Evolutionary conservation across 2,888 invertebrate species (phyloP).

Genomic region (Unio pictorum): DNA sequence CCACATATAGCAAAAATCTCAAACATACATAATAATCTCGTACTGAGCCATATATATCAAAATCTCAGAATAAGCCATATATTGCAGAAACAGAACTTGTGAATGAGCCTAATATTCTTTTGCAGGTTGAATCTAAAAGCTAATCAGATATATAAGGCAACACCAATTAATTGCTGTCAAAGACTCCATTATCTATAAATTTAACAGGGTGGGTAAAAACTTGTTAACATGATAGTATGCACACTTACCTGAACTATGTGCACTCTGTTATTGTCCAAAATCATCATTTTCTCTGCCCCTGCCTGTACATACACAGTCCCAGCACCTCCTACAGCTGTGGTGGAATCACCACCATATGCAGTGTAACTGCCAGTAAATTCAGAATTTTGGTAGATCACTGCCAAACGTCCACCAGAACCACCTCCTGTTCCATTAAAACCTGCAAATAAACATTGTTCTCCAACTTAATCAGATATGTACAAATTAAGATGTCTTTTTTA

Average conservation of each 20-base stretch:
- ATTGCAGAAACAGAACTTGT: too few relatives aligned
- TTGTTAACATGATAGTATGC: not conserved
- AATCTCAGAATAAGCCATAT: too few relatives aligned
- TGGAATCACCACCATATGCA: conserved; percentile 43
- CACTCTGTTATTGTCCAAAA: conserved; percentile 31
- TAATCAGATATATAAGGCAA: too few relatives aligned
- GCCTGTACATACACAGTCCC: conserved; percentile 48
- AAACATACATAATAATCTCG: too few relatives aligned
- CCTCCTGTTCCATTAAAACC: conserved; percentile 31
- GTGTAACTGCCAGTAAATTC: conserved; percentile 44
- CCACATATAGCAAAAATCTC: too few relatives aligned
- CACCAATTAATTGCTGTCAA: too few relatives aligned
- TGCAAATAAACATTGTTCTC: conserved; percentile 2
- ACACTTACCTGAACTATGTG: conserved; percentile 21
- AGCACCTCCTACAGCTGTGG: conserved; percentile 43
- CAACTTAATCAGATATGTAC: not conserved
- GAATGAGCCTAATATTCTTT: too few relatives aligned
- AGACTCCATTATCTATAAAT: too few relatives aligned
- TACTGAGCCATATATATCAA: too few relatives aligned
- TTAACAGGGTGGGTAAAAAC: too few relatives aligned
- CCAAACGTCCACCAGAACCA: conserved; percentile 52
- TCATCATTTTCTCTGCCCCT: conserved; percentile 18
- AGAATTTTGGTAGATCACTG: conserved; percentile 36
- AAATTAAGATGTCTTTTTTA: not conserved
- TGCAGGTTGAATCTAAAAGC: too few relatives aligned